These are phyloP conservation scores for Coenobita brevimanus DNA, from an alignment of 1,140 invertebrate genomes.

Conservation along the genomic window DNA sequence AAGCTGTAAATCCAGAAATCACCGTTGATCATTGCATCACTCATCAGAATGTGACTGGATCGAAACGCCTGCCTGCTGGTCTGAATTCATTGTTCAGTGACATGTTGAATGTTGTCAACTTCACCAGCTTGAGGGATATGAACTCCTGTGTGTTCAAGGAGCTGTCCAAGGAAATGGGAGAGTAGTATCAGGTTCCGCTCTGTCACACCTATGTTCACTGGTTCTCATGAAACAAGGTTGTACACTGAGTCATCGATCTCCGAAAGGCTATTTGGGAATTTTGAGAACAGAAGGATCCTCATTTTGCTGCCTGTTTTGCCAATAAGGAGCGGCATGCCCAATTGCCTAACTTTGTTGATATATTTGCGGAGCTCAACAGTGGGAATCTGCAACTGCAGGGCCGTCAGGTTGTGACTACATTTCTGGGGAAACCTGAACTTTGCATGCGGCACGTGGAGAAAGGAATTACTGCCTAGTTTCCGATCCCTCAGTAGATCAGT, in stretches of 20 bases:
- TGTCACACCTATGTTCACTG: conserved; percentile 15
- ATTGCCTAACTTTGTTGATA: conserved; percentile 21
- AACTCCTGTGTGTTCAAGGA: conserved; percentile 25
- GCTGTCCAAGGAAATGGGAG: conserved; percentile 40
- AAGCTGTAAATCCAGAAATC: too few species aligned
- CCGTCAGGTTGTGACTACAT: too few species aligned
- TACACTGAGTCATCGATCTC: conserved; percentile 12
- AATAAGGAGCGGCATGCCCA: conserved; percentile 14
- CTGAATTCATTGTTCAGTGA: too few species aligned
- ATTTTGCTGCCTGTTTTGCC: not conserved
- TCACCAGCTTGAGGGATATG: too few species aligned
- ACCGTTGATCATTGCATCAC: too few species aligned
- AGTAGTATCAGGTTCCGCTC: conserved; percentile 10
- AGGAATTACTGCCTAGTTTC: conserved; percentile 23
- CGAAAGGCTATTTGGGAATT: conserved; percentile 27
- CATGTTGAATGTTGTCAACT: too few species aligned
- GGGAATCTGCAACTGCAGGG: conserved; percentile 44
- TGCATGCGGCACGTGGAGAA: conserved; percentile 11
- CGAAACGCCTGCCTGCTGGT: too few species aligned
- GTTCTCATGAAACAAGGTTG: conserved; percentile 16
- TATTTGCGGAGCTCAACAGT: conserved; percentile 44
- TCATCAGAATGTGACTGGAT: too few species aligned
- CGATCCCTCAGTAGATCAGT: conserved; percentile 18
- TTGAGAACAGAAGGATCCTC: conserved; percentile 34
- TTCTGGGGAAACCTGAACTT: not conserved